Percentiles rank a stretch among this genome's conserved stretches.
phyloP scores from a whole-genome alignment of 2,113 vertebrate species.

The Oryctolagus cuniculus region DNA sequence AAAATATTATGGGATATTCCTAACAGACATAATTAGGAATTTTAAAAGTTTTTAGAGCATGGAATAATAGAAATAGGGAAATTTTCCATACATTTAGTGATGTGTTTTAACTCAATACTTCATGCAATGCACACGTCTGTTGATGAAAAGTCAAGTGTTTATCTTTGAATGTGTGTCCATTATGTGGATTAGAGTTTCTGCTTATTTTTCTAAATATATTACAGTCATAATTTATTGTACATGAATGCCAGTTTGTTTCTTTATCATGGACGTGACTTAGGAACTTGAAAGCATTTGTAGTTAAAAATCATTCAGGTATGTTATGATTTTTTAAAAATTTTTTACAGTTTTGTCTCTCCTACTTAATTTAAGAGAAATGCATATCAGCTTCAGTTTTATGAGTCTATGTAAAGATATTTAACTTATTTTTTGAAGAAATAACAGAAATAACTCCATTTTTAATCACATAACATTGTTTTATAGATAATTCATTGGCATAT shows the following conservation, averaged over 20 bases:
- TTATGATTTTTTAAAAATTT: neutral
- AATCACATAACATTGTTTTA: neutral
- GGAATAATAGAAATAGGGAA: constrained; percentile 13
- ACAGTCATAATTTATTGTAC: neutral
- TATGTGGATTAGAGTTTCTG: neutral
- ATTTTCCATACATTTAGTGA: neutral
- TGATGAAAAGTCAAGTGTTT: neutral
- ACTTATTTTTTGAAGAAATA: neutral
- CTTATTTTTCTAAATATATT: neutral
- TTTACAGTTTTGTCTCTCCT: neutral
- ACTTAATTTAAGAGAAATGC: constrained; percentile 3
- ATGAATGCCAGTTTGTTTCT: neutral
- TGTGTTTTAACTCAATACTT: constrained; percentile 19
- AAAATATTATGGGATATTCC: neutral
- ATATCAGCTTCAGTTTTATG: neutral
- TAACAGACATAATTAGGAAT: neutral
- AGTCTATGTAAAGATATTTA: neutral
- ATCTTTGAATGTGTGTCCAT: neutral
- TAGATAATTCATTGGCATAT: neutral
- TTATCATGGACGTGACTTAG: neutral
- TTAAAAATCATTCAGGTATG: neutral
- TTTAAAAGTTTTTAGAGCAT: constrained; percentile 8
- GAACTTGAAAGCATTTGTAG: neutral
- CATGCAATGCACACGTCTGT: neutral
- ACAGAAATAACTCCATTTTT: neutral